These are phyloP conservation scores for Eulimnadia texana DNA, from an alignment of 1,140 invertebrate genomes.

Conservation along the genomic window DNA sequence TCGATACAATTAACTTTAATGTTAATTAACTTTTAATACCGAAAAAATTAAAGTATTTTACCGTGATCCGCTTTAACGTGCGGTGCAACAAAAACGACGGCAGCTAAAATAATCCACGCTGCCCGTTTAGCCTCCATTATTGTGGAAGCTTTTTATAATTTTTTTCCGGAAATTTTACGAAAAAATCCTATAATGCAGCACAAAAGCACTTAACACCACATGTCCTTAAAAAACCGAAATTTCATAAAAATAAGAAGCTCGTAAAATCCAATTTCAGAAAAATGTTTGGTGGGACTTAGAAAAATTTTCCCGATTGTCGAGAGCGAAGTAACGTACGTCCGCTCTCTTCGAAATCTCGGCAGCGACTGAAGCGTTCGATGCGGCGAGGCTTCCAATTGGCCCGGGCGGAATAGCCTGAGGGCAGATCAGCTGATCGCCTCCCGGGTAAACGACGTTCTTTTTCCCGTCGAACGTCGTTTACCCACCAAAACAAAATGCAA, in stretches of 20 bases:
- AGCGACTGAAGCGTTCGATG: background rate
- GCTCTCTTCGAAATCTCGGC: background rate
- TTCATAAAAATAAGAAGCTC: background rate
- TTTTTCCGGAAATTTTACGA: too few relatives aligned
- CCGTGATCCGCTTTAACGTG: background rate
- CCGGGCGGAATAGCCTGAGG: background rate
- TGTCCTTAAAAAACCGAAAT: background rate
- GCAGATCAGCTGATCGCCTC: background rate
- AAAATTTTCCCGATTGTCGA: too few relatives aligned
- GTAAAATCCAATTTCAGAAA: too few relatives aligned
- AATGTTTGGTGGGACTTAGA: too few relatives aligned
- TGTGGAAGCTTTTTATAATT: too few relatives aligned
- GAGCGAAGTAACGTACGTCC: background rate
- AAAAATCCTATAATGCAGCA: too few relatives aligned
- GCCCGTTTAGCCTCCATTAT: background rate
- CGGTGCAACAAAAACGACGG: background rate
- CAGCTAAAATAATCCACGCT: background rate
- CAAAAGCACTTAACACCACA: background rate
- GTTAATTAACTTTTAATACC: too few relatives aligned
- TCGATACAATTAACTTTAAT: background rate
- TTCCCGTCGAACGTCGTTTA: too few relatives aligned
- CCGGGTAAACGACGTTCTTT: too few relatives aligned
- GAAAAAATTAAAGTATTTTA: background rate
- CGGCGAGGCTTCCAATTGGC: background rate
- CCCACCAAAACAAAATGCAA: too few relatives aligned